Conservation (phyloP, 2,113 vertebrate genomes). For the Myrmecophaga tridactyla region DNA sequence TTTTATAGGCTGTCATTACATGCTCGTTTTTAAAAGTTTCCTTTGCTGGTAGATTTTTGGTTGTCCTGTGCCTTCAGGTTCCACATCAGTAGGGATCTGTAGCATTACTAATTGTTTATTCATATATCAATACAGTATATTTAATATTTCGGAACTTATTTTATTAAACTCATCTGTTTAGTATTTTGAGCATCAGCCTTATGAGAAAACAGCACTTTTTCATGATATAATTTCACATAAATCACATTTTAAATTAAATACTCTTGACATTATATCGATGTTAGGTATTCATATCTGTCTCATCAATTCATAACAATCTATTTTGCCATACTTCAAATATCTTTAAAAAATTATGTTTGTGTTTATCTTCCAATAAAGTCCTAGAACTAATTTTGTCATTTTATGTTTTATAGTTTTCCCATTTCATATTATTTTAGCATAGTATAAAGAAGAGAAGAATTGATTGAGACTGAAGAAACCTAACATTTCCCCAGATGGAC, state of each 20-base stretch:
- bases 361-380: background rate
- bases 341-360: background rate
- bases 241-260: background rate
- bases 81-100: background rate
- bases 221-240: background rate
- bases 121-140: background rate
- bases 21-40: background rate
- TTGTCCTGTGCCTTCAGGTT: background rate
- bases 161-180: background rate
- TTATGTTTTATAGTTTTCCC: background rate
- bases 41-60: background rate
- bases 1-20: background rate
- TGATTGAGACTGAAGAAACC: background rate
- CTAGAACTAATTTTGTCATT: background rate
- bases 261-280: background rate
- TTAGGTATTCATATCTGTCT: background rate
- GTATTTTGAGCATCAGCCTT: background rate
- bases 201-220: background rate
- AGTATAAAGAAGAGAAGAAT: background rate
- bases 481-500: background rate
- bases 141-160: background rate
- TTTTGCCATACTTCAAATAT: background rate
- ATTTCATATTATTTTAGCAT: background rate
- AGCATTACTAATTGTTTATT: background rate
- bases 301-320: background rate